A percentile compares a stretch with the other conserved stretches of the same genome.
Conservation (phyloP, 2,797 vertebrate genomes). For the Pseudocheirus occidentalis region DNA sequence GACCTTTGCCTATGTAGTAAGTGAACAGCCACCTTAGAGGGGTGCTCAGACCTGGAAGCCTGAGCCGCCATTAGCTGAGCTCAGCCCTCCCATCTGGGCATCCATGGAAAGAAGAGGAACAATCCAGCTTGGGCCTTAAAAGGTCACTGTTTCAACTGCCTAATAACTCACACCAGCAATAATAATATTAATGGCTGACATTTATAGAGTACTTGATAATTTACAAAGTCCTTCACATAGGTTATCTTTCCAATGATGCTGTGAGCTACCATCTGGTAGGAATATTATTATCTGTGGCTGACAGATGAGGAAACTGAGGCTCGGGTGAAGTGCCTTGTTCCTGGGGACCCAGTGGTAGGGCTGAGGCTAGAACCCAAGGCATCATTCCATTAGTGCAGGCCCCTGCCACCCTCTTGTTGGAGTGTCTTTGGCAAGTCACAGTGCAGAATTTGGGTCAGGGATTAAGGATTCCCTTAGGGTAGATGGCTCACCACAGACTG, state of each 20-base stretch:
- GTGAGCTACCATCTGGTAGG: not conserved
- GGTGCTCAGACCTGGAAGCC: not conserved
- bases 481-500: not conserved
- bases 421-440: not conserved
- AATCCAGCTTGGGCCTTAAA: not conserved
- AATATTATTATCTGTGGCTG: not conserved
- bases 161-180: not conserved
- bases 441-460: not conserved
- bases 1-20: not conserved
- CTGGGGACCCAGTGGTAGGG: not conserved
- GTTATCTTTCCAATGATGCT: not conserved
- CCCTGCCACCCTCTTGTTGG: not conserved
- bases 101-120: not conserved
- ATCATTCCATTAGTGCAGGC: not conserved
- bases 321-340: not conserved
- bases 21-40: not conserved
- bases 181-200: not conserved
- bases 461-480: not conserved
- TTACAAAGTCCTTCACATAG: not conserved
- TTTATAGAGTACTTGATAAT: not conserved
- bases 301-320: not conserved
- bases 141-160: not conserved
- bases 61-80: not conserved
- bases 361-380: not conserved
- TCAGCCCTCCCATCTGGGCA: not conserved